Evolutionary conservation across 2,888 invertebrate genomes (phyloP).

Genomic region (Aphidoletes aphidimyza): DNA sequence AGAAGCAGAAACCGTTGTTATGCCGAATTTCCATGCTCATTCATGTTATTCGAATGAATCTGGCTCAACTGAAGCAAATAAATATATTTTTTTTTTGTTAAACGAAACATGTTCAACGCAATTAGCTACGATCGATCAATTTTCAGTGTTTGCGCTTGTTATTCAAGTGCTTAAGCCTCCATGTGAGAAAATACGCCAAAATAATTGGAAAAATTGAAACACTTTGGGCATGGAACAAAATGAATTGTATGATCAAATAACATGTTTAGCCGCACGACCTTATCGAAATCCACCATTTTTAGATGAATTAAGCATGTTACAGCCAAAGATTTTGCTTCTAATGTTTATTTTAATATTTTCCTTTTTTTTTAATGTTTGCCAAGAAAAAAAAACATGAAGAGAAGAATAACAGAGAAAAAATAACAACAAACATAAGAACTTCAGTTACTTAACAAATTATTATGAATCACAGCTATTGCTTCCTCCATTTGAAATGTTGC

Average conservation of each 20-base stretch:
- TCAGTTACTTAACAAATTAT: no score
- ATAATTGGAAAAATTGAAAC: background rate
- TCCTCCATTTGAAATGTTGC: background rate
- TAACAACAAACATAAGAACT: no score
- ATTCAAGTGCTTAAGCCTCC: background rate
- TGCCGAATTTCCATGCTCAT: no score
- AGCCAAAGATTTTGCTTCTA: no score
- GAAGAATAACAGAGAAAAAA: no score
- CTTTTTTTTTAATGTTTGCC: no score
- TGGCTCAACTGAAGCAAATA: no score
- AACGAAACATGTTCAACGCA: background rate
- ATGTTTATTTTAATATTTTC: no score
- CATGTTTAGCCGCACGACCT: background rate
- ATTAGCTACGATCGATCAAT: constrained; percentile 1
- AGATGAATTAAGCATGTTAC: background rate
- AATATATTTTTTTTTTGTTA: no score
- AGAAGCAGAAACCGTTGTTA: no score
- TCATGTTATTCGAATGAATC: no score
- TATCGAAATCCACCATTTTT: constrained; percentile 47
- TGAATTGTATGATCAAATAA: background rate
- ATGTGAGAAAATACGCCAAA: constrained; percentile 4
- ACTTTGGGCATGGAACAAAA: background rate
- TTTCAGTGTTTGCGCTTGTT: background rate
- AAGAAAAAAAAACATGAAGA: no score
- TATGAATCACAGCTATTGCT: constrained; percentile 6